phyloP scores from a whole-genome alignment of 1,140 invertebrate species.

The Ceratina australensis region DNA sequence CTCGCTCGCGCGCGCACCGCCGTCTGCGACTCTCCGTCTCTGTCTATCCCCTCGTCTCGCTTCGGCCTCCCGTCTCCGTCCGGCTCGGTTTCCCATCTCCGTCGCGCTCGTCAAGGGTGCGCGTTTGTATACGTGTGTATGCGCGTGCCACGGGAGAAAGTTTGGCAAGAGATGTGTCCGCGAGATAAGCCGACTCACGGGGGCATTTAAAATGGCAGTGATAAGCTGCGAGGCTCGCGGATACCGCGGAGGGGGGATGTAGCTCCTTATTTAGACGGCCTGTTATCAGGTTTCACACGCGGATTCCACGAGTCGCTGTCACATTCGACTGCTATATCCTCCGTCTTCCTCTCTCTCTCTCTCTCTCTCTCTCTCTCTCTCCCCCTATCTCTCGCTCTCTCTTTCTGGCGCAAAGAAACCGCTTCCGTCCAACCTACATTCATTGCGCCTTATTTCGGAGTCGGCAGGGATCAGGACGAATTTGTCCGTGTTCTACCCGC shows the following conservation, averaged over 20 bases:
- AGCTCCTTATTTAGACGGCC: slow-evolving; percentile 78
- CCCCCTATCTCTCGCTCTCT: background rate
- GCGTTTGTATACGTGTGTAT: slow-evolving; percentile 31
- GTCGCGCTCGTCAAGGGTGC: slow-evolving; percentile 40
- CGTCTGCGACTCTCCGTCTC: slow-evolving; percentile 12
- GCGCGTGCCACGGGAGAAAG: slow-evolving; percentile 76
- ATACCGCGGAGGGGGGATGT: slow-evolving; percentile 44
- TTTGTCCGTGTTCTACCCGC: background rate
- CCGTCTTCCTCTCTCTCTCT: slow-evolving; percentile 1
- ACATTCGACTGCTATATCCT: slow-evolving; percentile 33
- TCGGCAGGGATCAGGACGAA: background rate
- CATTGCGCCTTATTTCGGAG: background rate
- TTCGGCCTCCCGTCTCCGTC: slow-evolving; percentile 28
- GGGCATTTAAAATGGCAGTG: slow-evolving; percentile 77
- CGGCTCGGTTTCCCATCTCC: slow-evolving; percentile 27
- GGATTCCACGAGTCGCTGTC: slow-evolving; percentile 59
- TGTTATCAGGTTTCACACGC: slow-evolving; percentile 80
- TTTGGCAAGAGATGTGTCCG: slow-evolving; percentile 79
- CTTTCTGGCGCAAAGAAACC: slow-evolving; percentile 6
- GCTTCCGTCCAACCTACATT: slow-evolving; percentile 40
- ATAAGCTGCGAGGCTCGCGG: slow-evolving; percentile 67
- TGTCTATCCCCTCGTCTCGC: slow-evolving; percentile 20
- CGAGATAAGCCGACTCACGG: slow-evolving; percentile 76
- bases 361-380: too few species aligned
- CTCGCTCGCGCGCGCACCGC: background rate